Base-by-base conservation (phyloP, 35 echinoderm and acorn worm genomes). In the Anneissia japonica region DNA sequence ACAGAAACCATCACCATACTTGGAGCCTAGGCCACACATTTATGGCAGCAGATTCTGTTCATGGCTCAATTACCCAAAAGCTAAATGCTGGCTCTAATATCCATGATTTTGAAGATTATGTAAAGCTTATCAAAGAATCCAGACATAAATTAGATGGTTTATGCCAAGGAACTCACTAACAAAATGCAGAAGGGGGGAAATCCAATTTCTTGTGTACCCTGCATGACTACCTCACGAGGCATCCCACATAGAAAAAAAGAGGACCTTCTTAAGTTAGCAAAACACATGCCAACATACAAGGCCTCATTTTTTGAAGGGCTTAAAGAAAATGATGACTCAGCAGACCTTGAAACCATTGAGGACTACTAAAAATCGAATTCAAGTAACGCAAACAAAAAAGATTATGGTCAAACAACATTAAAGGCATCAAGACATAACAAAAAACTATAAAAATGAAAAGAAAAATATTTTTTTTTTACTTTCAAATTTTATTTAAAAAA, bases 1-100 rank as follows among this genome's bases (percentile, higher is more conserved):
- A 90, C 80, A 30, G 31, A 90, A 35, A 28, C 23, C 37, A 90
- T 90, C 64, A 84, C 88, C 35, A 85, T 90, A 90, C 74, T 90
- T 90, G 3, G 74, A 90, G 74, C 56, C 88, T 2, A n/a, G 88
- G 81, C 1, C 81, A 84, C 35, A 73, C 88, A 13, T 90, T 77
- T 75, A 89, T 89, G 88, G 21, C 72, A 33, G 36, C 88, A 38
- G 88, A 90, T 51, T 35, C 35, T 40, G 81, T 90, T 74, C 88
- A 90, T 74, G 88, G 81, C 6, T 76, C 23, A 38, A 90, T 84
- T 41, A 84, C 83, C 31, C 19, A 7, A 26, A 89, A 84, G 45
- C 26, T 89, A 31, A 89, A 89, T 32, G 76, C 9, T 34, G 14
- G 77, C n/a, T 30, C 80, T 73, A 75, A 55, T 31, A 28, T 90